These are phyloP conservation scores for Sepiola atlantica DNA, from an alignment of 2,888 invertebrate genomes.

Conservation along the genomic window DNA sequence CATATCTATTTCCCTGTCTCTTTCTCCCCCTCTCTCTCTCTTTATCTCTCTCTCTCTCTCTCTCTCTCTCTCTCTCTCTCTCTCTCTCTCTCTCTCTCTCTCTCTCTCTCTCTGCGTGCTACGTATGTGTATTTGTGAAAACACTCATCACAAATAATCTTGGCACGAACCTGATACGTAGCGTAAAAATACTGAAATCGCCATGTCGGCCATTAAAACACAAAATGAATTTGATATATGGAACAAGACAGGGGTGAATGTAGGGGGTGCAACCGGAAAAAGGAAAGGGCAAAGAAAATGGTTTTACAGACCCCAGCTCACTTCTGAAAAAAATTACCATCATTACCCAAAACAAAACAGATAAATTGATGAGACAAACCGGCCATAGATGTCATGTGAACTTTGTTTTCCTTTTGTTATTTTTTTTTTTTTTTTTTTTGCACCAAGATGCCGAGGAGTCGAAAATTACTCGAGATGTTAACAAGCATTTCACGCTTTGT, in stretches of 20 bases:
- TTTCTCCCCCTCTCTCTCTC: background rate
- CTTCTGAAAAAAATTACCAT: no score
- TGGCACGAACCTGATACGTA: background rate
- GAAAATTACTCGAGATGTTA: background rate
- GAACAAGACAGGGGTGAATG: background rate
- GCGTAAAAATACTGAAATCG: constrained; percentile 16
- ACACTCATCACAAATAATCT: background rate
- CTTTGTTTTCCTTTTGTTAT: background rate
- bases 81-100: background rate
- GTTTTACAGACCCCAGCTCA: background rate
- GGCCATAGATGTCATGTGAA: constrained; percentile 3
- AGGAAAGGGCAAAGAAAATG: background rate
- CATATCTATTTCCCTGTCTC: background rate
- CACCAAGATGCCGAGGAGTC: background rate
- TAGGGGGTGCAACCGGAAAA: background rate
- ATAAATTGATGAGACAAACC: constrained; percentile 7
- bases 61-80: background rate
- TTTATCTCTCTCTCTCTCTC: background rate
- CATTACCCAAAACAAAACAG: background rate
- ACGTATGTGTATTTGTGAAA: background rate
- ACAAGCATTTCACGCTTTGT: constrained; percentile 32
- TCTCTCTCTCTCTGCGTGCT: background rate
- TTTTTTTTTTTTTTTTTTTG: no score
- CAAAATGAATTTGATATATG: constrained; percentile 23
- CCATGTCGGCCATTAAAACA: background rate